Percentiles rank a stretch among this genome's conserved stretches.
These are phyloP conservation scores for Tenebrio molitor DNA, from an alignment of 1,140 invertebrate genomes.

Conservation along the genomic window DNA sequence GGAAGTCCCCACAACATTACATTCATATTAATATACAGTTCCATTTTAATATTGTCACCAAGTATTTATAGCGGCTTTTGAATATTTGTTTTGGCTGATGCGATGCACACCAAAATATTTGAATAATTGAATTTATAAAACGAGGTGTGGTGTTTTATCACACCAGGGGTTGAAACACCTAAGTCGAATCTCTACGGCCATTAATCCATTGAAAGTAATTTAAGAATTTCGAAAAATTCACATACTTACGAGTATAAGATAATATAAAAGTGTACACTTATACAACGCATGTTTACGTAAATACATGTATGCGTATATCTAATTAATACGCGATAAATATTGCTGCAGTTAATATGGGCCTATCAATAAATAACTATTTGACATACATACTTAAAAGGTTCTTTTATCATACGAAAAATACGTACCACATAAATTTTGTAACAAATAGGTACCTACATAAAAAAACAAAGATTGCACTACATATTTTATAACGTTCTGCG, in stretches of 20 bases:
- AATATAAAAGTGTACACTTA: too few species aligned
- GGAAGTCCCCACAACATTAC: conserved; percentile 62
- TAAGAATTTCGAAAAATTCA: too few species aligned
- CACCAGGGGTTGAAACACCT: conserved; percentile 48
- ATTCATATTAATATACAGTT: conserved; percentile 65
- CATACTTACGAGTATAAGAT: too few species aligned
- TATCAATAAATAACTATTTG: not conserved
- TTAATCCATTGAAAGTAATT: not conserved
- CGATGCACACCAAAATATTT: conserved; percentile 54
- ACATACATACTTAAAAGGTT: not conserved
- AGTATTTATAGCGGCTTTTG: conserved; percentile 64
- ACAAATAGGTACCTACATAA: not conserved
- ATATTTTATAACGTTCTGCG: too few species aligned
- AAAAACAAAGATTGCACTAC: not conserved
- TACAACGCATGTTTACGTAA: not conserved
- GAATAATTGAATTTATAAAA: conserved; percentile 64
- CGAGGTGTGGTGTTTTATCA: conserved; percentile 60
- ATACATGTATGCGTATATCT: not conserved
- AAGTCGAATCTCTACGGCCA: not conserved
- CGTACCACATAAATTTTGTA: not conserved
- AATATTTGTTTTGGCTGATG: conserved; percentile 63
- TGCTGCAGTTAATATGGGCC: not conserved
- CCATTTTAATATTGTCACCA: conserved; percentile 67
- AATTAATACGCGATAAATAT: not conserved
- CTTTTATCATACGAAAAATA: not conserved